Evolutionary conservation across 2,797 vertebrate species (phyloP).

Genomic region (Heteromormyrus szaboi): DNA sequence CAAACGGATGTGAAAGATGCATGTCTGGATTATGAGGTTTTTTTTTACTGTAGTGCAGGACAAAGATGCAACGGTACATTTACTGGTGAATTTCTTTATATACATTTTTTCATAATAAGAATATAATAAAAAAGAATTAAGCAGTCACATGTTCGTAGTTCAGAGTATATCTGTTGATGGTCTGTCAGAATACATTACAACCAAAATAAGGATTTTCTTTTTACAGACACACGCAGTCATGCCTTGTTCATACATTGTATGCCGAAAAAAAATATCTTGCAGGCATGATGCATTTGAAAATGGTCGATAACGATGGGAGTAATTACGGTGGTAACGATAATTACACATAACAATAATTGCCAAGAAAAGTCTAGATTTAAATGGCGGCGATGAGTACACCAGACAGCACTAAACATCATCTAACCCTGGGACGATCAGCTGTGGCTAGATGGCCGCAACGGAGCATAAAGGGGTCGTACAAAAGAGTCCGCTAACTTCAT

Average conservation of each 20-base stretch:
- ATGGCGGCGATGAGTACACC: conserved; percentile 14
- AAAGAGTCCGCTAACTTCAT: conserved; percentile 43
- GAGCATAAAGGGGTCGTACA: conserved; percentile 36
- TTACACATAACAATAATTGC: background rate
- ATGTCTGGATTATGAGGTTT: background rate
- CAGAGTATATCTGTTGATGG: background rate
- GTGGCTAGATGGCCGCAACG: conserved; percentile 30
- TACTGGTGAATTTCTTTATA: background rate
- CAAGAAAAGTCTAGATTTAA: conserved; percentile 7
- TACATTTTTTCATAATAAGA: background rate
- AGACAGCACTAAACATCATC: conserved; percentile 18
- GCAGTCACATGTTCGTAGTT: background rate
- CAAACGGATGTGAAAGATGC: background rate
- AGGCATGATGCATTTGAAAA: conserved; percentile 3
- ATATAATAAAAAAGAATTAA: background rate
- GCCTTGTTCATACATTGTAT: background rate
- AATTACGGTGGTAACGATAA: background rate
- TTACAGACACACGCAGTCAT: background rate
- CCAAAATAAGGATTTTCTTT: background rate
- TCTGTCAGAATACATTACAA: background rate
- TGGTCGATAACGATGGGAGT: background rate
- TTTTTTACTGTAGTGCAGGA: background rate
- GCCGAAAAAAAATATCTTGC: background rate
- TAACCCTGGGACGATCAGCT: conserved; percentile 40
- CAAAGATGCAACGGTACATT: background rate